Base-by-base conservation (phyloP, 2,888 invertebrate species). In the Seira sanloemensis region DNA sequence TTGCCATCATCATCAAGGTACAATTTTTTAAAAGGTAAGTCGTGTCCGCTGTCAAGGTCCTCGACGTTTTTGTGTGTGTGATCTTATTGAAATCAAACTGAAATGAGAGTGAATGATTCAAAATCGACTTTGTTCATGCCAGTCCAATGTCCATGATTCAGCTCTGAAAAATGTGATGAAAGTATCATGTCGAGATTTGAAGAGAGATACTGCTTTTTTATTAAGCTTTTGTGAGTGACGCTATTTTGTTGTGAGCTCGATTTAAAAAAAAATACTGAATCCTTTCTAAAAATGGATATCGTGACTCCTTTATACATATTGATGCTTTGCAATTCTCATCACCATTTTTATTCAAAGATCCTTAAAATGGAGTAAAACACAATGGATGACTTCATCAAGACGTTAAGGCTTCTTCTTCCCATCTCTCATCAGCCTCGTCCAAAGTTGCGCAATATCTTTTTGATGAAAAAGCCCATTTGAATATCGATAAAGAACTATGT, bases 221-320 rank as follows among this genome's bases (percentile, higher is more conserved):
- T n/a, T 71, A 23, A 24, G 23, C n/a, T 37, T 71, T 46, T 23
- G 21, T 21, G 19, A 26, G 26, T 18, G 16, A 26, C 21, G 37
- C 19, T 71, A 71, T n/a, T 50, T 24, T 37, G 46, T 18, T 21
- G 27, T 18, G 46, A 16, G 37, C 16, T 37, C 46, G 18, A 0
- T 9, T 1, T 21, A 37, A 69, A 2, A 5, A 37, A 37, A 19
- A 67, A 27, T 46, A 27, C 21, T 16, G 26, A 75, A 21, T 62
- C 66, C 68, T 26, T 67, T 76, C 76, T 24, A n/a, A 62, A 78
- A 78, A 78, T 78, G 72, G 78, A 78, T 65, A 72, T 78, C 78
- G 78, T 78, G 78, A 78, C 78, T 23, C 62, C 46, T n/a, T 69
- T 50, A 71, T 69, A 62, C 62, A 58, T 58, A 69, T 78, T 76